These are phyloP conservation scores for Lycodopsis pacificus DNA, from an alignment of 2,797 vertebrate species.

Conservation along the genomic window DNA sequence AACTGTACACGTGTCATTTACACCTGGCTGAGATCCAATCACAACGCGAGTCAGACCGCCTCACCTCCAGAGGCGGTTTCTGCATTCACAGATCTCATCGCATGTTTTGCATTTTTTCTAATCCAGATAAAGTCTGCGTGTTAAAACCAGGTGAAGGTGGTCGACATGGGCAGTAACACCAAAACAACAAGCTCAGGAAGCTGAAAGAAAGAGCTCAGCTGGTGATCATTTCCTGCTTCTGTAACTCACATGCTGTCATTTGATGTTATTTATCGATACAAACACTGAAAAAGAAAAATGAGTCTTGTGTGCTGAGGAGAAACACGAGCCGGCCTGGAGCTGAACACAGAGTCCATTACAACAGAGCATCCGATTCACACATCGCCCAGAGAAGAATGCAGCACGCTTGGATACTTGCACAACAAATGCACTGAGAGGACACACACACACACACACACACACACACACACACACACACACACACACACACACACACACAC, in stretches of 20 bases:
- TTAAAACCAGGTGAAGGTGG: neutral
- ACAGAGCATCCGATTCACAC: conserved; percentile 64
- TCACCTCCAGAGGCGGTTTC: no score
- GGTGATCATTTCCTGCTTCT: no score
- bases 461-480: conserved; percentile 27
- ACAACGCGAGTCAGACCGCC: no score
- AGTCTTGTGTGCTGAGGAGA: conserved; percentile 22
- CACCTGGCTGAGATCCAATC: no score
- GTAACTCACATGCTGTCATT: no score
- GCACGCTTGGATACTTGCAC: conserved; percentile 48
- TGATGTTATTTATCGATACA: rapidly evolving
- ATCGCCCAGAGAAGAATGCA: conserved; percentile 48
- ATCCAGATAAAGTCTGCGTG: no score
- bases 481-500: conserved; percentile 32
- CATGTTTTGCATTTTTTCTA: no score
- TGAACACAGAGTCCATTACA: conserved; percentile 29
- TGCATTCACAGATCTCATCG: no score
- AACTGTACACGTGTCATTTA: no score
- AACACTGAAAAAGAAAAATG: neutral
- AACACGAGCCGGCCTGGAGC: conserved; percentile 15
- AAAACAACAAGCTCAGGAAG: neutral
- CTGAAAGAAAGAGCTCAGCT: neutral
- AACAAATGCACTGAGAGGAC: conserved; percentile 31
- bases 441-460: conserved; percentile 9
- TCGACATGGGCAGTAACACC: neutral